Evolutionary conservation across 1,140 invertebrate genomes (phyloP).

Genomic region (Drosophila pachea): DNA sequence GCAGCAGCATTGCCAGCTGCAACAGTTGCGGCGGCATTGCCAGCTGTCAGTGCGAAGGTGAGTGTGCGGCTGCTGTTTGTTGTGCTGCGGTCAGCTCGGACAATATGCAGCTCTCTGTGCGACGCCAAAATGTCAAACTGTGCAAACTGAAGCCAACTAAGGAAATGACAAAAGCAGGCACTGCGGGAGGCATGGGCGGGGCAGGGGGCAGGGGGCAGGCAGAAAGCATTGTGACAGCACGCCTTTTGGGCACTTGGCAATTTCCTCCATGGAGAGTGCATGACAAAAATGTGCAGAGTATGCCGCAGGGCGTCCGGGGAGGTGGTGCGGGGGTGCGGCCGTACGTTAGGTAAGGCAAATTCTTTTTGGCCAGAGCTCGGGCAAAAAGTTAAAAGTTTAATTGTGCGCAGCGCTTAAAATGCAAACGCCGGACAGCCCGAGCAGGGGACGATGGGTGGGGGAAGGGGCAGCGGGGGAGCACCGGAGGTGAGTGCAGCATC

Average conservation of each 20-base stretch:
- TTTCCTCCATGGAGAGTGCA: slow-evolving; percentile 71
- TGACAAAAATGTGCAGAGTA: slow-evolving; percentile 67
- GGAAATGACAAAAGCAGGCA: slow-evolving; percentile 40
- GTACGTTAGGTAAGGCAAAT: slow-evolving; percentile 37
- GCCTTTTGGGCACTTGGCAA: slow-evolving; percentile 68
- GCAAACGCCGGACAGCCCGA: slow-evolving; percentile 28
- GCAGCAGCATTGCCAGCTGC: neutral
- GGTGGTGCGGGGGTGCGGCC: neutral
- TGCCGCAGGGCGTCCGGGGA: slow-evolving; percentile 7
- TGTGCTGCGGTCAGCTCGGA: slow-evolving; percentile 30
- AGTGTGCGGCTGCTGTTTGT: slow-evolving; percentile 1
- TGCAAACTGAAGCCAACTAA: slow-evolving; percentile 35
- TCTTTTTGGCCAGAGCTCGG: slow-evolving; percentile 56
- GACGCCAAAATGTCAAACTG: slow-evolving; percentile 37
- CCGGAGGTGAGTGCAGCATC: slow-evolving; percentile 42
- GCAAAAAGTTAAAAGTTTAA: slow-evolving; percentile 77
- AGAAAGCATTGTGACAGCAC: slow-evolving; percentile 34
- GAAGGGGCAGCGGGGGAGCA: neutral
- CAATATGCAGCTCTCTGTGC: slow-evolving; percentile 45
- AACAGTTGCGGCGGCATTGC: slow-evolving; percentile 16
- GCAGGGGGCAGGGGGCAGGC: neutral
- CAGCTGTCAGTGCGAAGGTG: slow-evolving; percentile 2
- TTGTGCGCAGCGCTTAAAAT: slow-evolving; percentile 70
- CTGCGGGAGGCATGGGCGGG: neutral
- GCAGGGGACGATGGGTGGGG: no score